Conservation (phyloP, 2,113 vertebrate genomes). For the Anser brachyrhynchus region DNA sequence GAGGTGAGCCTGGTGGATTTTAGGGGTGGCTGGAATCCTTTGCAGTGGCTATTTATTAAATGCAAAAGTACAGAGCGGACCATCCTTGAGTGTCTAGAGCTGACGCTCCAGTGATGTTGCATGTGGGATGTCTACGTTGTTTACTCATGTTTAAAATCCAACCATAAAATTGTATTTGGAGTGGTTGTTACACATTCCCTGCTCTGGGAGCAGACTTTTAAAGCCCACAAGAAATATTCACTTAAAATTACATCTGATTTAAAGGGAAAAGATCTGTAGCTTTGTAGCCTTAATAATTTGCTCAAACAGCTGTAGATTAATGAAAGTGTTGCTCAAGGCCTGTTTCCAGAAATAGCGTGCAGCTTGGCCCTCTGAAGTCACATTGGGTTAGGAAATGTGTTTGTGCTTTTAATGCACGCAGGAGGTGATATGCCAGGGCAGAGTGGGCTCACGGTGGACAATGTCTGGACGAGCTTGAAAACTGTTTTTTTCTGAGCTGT, state of each 20-base stretch:
- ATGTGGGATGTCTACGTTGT: neutral
- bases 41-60: neutral
- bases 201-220: slow-evolving; percentile 28
- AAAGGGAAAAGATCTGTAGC: slow-evolving; percentile 49
- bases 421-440: neutral
- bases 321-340: slow-evolving; percentile 68
- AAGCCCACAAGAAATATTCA: slow-evolving; percentile 47
- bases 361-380: neutral
- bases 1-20: neutral
- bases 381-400: slow-evolving; percentile 31
- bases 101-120: neutral
- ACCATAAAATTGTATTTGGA: neutral
- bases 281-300: slow-evolving; percentile 65
- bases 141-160: slow-evolving; percentile 7
- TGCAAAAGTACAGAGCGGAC: neutral
- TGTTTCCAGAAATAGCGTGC: slow-evolving; percentile 49
- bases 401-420: neutral
- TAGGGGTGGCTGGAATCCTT: neutral
- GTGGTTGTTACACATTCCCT: neutral
- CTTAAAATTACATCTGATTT: slow-evolving; percentile 41
- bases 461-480: neutral
- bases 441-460: neutral
- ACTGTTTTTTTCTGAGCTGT: neutral
- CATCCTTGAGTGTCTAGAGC: neutral
- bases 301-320: slow-evolving; percentile 69